Percentiles rank a stretch among this genome's conserved stretches.
These are phyloP conservation scores for Baccha elongata DNA, from an alignment of 2,888 invertebrate species.

Conservation along the genomic window DNA sequence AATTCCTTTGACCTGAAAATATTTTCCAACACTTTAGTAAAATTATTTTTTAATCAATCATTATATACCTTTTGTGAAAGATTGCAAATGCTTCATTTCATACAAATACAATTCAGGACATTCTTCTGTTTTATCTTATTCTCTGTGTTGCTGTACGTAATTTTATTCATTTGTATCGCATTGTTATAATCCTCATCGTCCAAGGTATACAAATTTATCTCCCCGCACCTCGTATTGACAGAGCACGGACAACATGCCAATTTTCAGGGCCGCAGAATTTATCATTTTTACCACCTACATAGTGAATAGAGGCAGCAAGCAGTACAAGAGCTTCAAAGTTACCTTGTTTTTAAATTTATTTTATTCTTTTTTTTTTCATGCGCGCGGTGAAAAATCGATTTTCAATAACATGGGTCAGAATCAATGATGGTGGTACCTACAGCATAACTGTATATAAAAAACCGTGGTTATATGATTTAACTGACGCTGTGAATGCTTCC, in stretches of 20 bases:
- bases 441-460: conserved; percentile 29
- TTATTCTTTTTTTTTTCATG: conserved; percentile 19
- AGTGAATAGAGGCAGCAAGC: conserved; percentile 31
- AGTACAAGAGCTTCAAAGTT: conserved; percentile 50
- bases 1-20: conserved; percentile 29
- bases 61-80: conserved; percentile 28
- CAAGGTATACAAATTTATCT: conserved; percentile 18
- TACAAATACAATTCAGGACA: conserved; percentile 25
- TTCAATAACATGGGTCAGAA: conserved; percentile 55
- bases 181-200: conserved; percentile 36
- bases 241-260: conserved; percentile 67
- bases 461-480: conserved; percentile 42
- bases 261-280: conserved; percentile 66
- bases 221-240: conserved; percentile 42
- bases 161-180: conserved; percentile 38
- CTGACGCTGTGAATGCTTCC: conserved; percentile 37
- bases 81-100: conserved; percentile 20
- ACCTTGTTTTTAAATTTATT: conserved; percentile 49
- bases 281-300: conserved; percentile 73
- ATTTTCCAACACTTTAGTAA: conserved; percentile 28
- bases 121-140: conserved; percentile 10
- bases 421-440: conserved; percentile 15
- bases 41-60: conserved; percentile 63
- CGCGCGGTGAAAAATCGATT: conserved; percentile 68
- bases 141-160: conserved; percentile 22